Percentiles rank a stretch among this genome's conserved stretches.
These are phyloP conservation scores for Pogonomyrmex californicus DNA, from an alignment of 1,140 invertebrate genomes.

Conservation along the genomic window DNA sequence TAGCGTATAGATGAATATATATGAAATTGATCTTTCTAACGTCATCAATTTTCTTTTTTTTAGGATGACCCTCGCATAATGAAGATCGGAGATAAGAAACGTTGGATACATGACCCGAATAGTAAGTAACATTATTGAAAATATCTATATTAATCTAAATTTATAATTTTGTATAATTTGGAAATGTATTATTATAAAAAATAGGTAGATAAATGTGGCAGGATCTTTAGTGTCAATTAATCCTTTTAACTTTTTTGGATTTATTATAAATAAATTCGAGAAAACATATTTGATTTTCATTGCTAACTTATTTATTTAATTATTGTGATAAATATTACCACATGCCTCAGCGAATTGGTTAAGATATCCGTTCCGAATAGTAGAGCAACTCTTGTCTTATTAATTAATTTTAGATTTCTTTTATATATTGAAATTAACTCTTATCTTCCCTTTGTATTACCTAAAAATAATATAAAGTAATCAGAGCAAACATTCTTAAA, in stretches of 20 bases:
- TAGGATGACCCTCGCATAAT: conserved; percentile 87
- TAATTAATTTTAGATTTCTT: no score
- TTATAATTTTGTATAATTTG: background rate
- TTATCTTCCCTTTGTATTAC: conserved; percentile 7
- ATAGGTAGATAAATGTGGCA: no score
- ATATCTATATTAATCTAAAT: background rate
- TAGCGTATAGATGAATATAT: background rate
- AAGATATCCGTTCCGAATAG: no score
- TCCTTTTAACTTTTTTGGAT: no score
- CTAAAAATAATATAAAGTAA: conserved; percentile 23
- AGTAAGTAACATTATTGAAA: conserved; percentile 88
- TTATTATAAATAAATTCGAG: no score
- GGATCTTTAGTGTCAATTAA: no score
- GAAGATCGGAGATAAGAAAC: conserved; percentile 89
- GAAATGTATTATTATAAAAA: no score
- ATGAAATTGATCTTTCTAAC: conserved; percentile 4
- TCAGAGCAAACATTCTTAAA: background rate
- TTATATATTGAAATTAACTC: background rate
- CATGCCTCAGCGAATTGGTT: no score
- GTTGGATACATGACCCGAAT: conserved; percentile 92
- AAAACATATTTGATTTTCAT: no score
- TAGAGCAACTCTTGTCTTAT: no score
- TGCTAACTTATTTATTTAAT: no score
- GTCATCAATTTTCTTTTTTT: conserved; percentile 76
- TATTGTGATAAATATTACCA: no score